These are phyloP conservation scores for Trichonephila inaurata DNA, from an alignment of 1,140 invertebrate species.

Conservation along the genomic window DNA sequence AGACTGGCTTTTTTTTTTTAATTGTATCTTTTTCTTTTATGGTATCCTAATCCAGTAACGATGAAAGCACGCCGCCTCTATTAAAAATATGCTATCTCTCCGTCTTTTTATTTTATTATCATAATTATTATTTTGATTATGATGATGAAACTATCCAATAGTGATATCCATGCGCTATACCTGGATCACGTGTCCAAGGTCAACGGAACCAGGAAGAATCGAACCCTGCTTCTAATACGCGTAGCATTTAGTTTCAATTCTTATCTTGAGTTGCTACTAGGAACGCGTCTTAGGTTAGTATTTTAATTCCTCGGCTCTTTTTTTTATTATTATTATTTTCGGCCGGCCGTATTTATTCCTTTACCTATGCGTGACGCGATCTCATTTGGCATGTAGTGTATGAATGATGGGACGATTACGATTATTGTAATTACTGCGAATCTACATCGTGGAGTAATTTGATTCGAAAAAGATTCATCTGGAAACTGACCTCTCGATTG, in stretches of 20 bases:
- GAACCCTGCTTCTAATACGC: neutral
- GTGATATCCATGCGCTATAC: slow-evolving; percentile 29
- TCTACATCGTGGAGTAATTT: slow-evolving; percentile 63
- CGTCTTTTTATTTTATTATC: slow-evolving; percentile 63
- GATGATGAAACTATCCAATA: slow-evolving; percentile 63
- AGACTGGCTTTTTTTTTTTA: no score
- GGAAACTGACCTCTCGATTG: slow-evolving; percentile 42
- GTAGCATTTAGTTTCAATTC: neutral
- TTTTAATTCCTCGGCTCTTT: slow-evolving; percentile 27
- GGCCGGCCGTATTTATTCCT: neutral
- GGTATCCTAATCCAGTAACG: neutral
- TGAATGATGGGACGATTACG: slow-evolving; percentile 64
- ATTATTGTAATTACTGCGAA: slow-evolving; percentile 70
- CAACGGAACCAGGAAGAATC: slow-evolving; percentile 66
- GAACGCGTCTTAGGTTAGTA: slow-evolving; percentile 5
- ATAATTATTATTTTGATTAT: slow-evolving; percentile 58
- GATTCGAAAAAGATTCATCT: slow-evolving; percentile 53
- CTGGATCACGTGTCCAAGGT: slow-evolving; percentile 53
- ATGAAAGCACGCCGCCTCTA: slow-evolving; percentile 37
- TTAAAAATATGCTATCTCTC: slow-evolving; percentile 2
- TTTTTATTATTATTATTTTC: slow-evolving; percentile 42
- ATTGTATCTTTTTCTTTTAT: no score
- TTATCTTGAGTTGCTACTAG: slow-evolving; percentile 37
- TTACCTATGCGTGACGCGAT: slow-evolving; percentile 49
- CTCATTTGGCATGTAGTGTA: slow-evolving; percentile 51